Conservation (phyloP, 2,113 vertebrate species). For the Willisornis vidua region DNA sequence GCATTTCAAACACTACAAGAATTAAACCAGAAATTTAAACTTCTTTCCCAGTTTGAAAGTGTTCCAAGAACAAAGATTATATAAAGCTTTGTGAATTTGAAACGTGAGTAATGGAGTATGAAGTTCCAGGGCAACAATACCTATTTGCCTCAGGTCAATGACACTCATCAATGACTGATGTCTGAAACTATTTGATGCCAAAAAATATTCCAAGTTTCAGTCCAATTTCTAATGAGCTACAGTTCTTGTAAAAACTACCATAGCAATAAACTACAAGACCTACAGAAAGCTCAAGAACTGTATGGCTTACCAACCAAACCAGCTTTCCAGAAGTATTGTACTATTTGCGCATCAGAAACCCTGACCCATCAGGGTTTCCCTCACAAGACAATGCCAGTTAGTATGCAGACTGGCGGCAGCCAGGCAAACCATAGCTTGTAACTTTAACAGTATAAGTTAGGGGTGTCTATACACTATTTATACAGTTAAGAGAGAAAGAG, state of each 20-base stretch:
- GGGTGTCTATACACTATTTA: background rate
- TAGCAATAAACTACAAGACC: background rate
- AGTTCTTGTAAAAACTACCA: background rate
- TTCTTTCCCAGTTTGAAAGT: background rate
- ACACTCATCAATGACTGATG: background rate
- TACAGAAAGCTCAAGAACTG: background rate
- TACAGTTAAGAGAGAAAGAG: background rate
- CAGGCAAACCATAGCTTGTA: background rate
- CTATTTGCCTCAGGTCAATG: background rate
- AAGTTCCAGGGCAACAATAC: background rate
- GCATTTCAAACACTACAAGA: constrained; percentile 23
- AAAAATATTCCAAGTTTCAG: background rate
- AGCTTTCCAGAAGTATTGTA: background rate
- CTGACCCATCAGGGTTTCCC: background rate
- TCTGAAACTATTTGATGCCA: background rate
- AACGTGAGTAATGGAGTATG: background rate
- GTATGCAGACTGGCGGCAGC: background rate
- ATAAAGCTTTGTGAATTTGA: background rate
- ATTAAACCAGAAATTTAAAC: background rate
- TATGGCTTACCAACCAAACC: background rate
- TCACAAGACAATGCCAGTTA: background rate
- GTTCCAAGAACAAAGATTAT: background rate
- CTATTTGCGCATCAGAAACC: background rate
- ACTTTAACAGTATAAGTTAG: background rate
- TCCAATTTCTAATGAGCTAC: background rate